Evolutionary conservation across 1,140 invertebrate species (phyloP).

Genomic region (Lepidurus couesii): DNA sequence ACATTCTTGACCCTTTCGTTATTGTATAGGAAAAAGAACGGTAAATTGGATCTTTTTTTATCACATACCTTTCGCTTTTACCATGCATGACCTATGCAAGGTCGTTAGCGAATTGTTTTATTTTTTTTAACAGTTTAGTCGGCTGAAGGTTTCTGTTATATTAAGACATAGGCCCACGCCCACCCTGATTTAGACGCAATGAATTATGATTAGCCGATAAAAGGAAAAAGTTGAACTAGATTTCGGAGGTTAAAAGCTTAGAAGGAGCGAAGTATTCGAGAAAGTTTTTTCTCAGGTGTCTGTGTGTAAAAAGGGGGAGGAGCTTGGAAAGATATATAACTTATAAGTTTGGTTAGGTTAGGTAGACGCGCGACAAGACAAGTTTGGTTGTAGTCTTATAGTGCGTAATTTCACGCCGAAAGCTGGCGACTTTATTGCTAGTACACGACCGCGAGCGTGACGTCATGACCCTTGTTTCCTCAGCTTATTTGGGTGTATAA

Average conservation of each 20-base stretch:
- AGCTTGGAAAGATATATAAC: not conserved
- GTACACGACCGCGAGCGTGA: not conserved
- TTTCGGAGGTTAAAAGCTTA: no score
- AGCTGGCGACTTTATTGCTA: not conserved
- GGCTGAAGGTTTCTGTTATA: no score
- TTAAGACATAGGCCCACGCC: no score
- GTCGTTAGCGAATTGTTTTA: not conserved
- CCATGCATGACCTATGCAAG: not conserved
- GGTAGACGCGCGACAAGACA: not conserved
- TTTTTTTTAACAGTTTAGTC: not conserved
- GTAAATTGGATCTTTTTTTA: not conserved
- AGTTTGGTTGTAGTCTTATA: not conserved
- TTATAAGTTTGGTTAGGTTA: not conserved
- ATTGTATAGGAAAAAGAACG: not conserved
- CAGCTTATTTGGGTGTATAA: not conserved
- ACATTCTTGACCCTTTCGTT: not conserved
- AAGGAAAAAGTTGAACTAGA: no score
- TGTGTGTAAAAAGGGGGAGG: not conserved
- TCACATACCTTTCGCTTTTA: constrained; percentile 3
- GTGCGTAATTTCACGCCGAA: constrained; percentile 4
- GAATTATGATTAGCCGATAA: no score
- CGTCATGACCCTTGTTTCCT: constrained; percentile 4
- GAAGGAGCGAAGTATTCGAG: no score
- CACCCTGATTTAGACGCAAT: no score
- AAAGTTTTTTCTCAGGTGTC: no score